phyloP scores from a whole-genome alignment of 2,113 vertebrate species.

The Pachypanchax playfairii region DNA sequence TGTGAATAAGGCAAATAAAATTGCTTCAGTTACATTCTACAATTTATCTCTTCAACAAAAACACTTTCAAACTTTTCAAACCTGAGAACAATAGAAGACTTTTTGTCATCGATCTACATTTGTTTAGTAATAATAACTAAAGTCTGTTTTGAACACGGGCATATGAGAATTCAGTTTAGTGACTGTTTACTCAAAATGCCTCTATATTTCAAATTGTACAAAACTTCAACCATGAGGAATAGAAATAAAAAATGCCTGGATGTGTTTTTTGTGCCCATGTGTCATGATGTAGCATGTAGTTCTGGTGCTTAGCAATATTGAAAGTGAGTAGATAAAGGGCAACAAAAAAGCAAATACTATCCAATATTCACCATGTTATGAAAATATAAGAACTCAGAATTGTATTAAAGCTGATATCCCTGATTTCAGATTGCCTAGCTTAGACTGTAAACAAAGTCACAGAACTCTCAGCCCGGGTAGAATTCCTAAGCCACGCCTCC shows the following conservation, averaged over 20 bases:
- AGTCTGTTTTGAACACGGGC: constrained; percentile 9
- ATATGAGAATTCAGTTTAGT: constrained; percentile 22
- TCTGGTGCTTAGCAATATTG: constrained; percentile 80
- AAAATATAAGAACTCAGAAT: constrained; percentile 76
- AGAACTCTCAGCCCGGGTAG: no score
- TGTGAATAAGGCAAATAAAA: no score
- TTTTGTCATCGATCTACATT: background rate
- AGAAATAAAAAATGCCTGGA: constrained; percentile 83
- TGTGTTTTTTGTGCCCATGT: constrained; percentile 70
- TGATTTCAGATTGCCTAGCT: no score
- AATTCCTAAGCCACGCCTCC: no score
- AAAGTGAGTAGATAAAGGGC: constrained; percentile 61
- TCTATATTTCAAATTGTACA: constrained; percentile 59
- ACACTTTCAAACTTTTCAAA: background rate
- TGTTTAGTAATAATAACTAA: constrained; percentile 39
- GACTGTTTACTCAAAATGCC: constrained; percentile 21
- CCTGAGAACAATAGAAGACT: background rate
- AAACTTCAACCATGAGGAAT: constrained; percentile 78
- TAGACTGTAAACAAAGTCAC: no score
- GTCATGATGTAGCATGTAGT: constrained; percentile 73
- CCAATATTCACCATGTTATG: constrained; percentile 76
- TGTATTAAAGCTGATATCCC: no score
- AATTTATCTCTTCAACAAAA: no score
- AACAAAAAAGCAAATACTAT: constrained; percentile 76
- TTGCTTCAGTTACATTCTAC: no score